Evolutionary conservation across 92 coral and sea anemone species (phyloP).

Genomic region (Montipora capitata): DNA sequence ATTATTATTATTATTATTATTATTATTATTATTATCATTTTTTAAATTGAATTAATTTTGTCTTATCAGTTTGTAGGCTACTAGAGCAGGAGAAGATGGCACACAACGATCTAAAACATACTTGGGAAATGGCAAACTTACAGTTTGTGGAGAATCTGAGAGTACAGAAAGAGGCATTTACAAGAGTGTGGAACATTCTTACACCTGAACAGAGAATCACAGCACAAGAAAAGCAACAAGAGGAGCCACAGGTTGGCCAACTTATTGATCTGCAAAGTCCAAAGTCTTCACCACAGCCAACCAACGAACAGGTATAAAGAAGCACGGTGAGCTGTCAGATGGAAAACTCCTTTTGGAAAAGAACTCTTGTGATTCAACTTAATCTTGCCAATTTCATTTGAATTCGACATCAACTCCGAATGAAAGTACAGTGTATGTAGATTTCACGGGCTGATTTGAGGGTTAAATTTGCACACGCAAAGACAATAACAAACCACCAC

Average conservation of each 20-base stretch:
- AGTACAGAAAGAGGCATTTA: conserved; percentile 76
- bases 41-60: background rate
- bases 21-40: too few species aligned
- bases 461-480: too few species aligned
- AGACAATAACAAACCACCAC: too few species aligned
- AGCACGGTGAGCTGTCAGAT: too few species aligned
- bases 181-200: conserved; percentile 79
- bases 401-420: too few species aligned
- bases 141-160: conserved; percentile 91
- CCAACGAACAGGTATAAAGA: conserved; percentile 49
- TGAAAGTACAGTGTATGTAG: too few species aligned
- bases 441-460: too few species aligned
- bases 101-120: conserved; percentile 92
- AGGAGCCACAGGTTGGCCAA: conserved; percentile 66
- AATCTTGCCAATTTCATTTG: too few species aligned
- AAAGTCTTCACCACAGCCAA: conserved; percentile 77
- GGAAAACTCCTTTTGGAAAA: too few species aligned
- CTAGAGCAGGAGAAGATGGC: conserved; percentile 94
- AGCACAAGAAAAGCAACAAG: conserved; percentile 61
- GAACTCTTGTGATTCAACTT: too few species aligned
- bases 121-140: conserved; percentile 99
- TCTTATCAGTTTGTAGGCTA: conserved; percentile 83
- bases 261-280: conserved; percentile 75
- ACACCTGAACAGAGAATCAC: conserved; percentile 84
- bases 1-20: too few species aligned